phyloP scores from a whole-genome alignment of 2,113 vertebrate species.

The Anhinga rufa region DNA sequence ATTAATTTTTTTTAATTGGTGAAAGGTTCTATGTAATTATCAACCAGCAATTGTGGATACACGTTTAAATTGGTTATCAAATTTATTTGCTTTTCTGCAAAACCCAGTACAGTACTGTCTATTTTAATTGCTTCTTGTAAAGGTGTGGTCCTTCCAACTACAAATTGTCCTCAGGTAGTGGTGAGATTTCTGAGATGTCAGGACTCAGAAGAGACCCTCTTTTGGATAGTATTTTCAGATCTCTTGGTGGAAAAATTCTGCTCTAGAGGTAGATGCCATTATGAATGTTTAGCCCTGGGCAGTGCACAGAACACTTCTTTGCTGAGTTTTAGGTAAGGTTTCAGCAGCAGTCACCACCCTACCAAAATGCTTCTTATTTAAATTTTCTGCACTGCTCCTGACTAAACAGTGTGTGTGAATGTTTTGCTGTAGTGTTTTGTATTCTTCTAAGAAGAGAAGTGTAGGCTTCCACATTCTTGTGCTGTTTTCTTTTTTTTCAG shows the following conservation, averaged over 20 bases:
- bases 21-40: slow-evolving; percentile 24
- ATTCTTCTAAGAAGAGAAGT: not conserved
- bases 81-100: not conserved
- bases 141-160: not conserved
- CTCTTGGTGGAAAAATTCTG: not conserved
- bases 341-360: not conserved
- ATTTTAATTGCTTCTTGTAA: not conserved
- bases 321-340: not conserved
- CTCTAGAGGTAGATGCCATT: not conserved
- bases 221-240: not conserved
- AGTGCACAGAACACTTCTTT: not conserved
- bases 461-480: not conserved
- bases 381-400: not conserved
- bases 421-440: not conserved
- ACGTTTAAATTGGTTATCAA: not conserved
- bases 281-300: not conserved
- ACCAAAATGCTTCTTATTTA: not conserved
- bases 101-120: not conserved
- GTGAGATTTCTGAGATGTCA: not conserved
- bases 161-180: not conserved
- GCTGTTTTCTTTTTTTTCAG: not conserved
- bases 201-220: not conserved
- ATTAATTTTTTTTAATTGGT: not conserved
- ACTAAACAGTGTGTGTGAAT: not conserved
- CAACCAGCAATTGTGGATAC: not conserved